These are phyloP conservation scores for Polia nebulosa DNA, from an alignment of 2,888 invertebrate genomes.

Conservation along the genomic window DNA sequence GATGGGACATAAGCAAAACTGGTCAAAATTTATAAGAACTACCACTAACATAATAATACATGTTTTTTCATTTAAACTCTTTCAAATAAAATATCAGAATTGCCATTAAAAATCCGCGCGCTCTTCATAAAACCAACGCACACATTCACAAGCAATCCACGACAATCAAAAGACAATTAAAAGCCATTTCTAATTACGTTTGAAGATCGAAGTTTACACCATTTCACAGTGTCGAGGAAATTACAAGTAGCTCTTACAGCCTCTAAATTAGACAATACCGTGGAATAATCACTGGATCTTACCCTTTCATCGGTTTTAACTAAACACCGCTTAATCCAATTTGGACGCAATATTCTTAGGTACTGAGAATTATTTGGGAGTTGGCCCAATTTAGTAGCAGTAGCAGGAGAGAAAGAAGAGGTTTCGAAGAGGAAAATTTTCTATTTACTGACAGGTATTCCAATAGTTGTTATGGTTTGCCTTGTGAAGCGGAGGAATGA, in stretches of 20 bases:
- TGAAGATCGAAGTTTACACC: conserved; percentile 57
- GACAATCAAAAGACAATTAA: conserved; percentile 38
- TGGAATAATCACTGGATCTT: conserved; percentile 66
- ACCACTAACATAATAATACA: too few species aligned
- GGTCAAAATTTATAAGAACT: too few species aligned
- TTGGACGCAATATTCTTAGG: conserved; percentile 68
- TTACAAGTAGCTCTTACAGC: conserved; percentile 55
- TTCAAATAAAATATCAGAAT: too few species aligned
- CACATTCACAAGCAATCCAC: neutral
- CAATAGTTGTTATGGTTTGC: too few species aligned
- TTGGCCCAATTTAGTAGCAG: conserved; percentile 45
- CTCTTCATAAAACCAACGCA: conserved; percentile 2
- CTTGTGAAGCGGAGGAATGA: too few species aligned
- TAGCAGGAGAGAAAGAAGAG: conserved; percentile 8
- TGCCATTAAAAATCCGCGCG: neutral
- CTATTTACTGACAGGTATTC: too few species aligned
- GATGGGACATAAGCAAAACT: too few species aligned
- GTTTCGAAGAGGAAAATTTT: too few species aligned
- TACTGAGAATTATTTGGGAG: conserved; percentile 51
- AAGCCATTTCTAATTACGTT: conserved; percentile 59
- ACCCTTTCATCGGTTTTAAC: conserved; percentile 74
- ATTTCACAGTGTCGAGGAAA: conserved; percentile 45
- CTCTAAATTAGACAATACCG: conserved; percentile 63
- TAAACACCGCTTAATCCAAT: conserved; percentile 76
- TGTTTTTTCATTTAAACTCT: too few species aligned